Evolutionary conservation across 2,888 invertebrate species (phyloP), one percentile per base, ranked within the genome.

Genomic region (Lasioglossum leucozonium): DNA sequence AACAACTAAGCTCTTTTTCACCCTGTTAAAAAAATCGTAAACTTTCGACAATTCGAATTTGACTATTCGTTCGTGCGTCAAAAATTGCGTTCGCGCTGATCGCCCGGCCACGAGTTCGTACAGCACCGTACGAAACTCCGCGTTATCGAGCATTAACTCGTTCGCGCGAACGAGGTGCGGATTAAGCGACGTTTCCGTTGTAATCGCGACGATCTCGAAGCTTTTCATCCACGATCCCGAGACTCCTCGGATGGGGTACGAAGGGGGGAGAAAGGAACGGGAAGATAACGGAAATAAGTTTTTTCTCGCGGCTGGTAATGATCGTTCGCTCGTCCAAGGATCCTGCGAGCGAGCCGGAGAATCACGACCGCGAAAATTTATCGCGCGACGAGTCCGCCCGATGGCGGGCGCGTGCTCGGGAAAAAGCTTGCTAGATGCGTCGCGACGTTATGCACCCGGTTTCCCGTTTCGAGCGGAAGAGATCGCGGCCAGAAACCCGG

Each of bases 291-390:
- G 62, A 62, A 62, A 62, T 62, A 62, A 62, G 62, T 30, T 62
- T 62, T 44, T 62, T 62, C 16, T 18, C 16, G 30, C 62, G 62
- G 11, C n/a, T 34, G 65, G 34, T 67, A 67, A 34, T 72, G 55
- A 69, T n/a, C 47, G 72, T 82, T 78, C 42, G 65, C 82, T 80
- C 77, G 75, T 55, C 72, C 34, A 74, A 74, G 74, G 47, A 77
- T 58, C 55, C 71, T 37, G 47, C 47, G 65, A 44, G 75, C 30
- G 55, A 62, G 51, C 42, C 71, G 34, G 44, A 51, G 73, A 78
- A 58, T 42, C 71, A 71, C 76, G 67, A 73, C 4, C 79, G 81
- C 42, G 88, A 74, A 87, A 88, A 90, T 90, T 90, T 91, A 90
- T 90, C 81, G 84, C 72, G 69, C 73, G 69, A 22, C 74, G 77